phyloP scores from a whole-genome alignment of 2,113 vertebrate genomes.

The Crotophaga sulcirostris region DNA sequence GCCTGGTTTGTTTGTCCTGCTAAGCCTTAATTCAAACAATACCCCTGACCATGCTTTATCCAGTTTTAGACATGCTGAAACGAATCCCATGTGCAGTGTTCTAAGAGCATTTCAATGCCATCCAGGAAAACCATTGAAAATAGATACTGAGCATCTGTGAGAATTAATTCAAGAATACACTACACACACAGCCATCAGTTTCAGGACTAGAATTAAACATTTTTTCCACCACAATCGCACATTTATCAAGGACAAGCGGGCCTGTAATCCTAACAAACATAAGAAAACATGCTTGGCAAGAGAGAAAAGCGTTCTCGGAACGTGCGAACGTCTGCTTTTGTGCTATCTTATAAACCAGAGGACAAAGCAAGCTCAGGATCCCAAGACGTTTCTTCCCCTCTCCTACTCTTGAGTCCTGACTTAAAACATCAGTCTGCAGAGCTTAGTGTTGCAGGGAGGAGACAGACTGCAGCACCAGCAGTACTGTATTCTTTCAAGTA shows the following conservation, averaged over 20 bases:
- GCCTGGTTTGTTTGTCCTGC: constrained; percentile 33
- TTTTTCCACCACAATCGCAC: neutral
- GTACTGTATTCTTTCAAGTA: neutral
- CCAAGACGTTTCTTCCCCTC: neutral
- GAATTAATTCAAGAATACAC: constrained; percentile 32
- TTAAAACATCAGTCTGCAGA: neutral
- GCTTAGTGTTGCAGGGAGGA: neutral
- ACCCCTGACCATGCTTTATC: constrained; percentile 12
- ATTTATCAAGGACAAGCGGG: neutral
- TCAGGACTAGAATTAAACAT: neutral
- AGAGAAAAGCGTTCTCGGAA: neutral
- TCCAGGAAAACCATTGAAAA: constrained; percentile 28
- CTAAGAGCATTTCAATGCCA: constrained; percentile 30
- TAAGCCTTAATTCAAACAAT: constrained; percentile 48
- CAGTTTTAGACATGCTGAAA: constrained; percentile 29
- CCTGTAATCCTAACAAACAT: neutral
- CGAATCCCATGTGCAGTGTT: neutral
- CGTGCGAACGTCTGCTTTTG: neutral
- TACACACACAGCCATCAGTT: neutral
- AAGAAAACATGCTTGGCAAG: neutral
- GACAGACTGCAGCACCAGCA: neutral
- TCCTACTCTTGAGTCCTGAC: neutral
- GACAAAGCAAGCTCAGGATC: neutral
- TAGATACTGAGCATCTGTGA: neutral
- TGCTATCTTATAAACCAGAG: neutral